Percentiles rank a stretch among this genome's conserved stretches.
Evolutionary conservation across 2,888 invertebrate genomes (phyloP).

Genomic region (Thysanoteuthis rhombus): DNA sequence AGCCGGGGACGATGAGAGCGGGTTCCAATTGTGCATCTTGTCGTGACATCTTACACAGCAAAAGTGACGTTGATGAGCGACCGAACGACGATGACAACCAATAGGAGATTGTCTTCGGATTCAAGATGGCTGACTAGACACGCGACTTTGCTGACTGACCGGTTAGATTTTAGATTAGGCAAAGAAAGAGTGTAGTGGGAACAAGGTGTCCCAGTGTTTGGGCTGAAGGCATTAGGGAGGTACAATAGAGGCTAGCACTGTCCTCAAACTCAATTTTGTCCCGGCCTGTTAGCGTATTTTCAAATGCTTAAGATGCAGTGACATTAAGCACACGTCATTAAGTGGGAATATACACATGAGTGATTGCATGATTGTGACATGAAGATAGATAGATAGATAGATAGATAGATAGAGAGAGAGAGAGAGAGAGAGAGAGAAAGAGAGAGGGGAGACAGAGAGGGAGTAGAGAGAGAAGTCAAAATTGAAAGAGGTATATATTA

Average conservation of each 20-base stretch:
- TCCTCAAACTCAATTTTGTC: background rate
- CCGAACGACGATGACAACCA: background rate
- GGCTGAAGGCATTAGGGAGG: background rate
- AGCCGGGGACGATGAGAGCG: background rate
- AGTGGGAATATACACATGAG: background rate
- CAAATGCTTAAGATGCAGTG: background rate
- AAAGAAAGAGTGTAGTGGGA: background rate
- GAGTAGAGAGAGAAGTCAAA: too few species aligned
- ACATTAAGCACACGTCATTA: background rate
- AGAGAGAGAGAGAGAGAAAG: background rate
- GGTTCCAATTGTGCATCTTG: background rate
- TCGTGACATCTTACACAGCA: background rate
- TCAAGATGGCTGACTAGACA: background rate
- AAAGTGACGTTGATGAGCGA: slow-evolving; percentile 12
- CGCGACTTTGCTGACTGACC: background rate
- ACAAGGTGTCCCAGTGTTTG: background rate
- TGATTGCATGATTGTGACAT: background rate
- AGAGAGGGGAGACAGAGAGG: too few species aligned
- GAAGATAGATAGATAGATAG: background rate
- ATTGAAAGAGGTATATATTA: too few species aligned
- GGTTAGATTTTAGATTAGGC: background rate
- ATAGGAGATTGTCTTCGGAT: background rate
- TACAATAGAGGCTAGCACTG: background rate
- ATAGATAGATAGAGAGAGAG: background rate
- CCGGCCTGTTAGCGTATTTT: background rate